phyloP scores from a whole-genome alignment of 1,140 invertebrate species.

The Trichonephila clavipes region DNA sequence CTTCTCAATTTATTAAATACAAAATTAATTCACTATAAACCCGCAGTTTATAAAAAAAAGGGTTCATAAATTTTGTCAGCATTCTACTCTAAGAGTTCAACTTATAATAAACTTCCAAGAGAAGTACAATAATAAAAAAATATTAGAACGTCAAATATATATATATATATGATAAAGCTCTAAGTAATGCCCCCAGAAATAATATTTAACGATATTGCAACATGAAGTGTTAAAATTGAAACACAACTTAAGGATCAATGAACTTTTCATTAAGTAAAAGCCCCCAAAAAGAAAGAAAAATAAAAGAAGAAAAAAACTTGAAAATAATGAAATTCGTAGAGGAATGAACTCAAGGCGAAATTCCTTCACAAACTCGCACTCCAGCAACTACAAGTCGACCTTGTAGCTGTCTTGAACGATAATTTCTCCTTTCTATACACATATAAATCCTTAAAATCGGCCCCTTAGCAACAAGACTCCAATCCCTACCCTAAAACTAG shows the following conservation, averaged over 20 bases:
- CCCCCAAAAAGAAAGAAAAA: not conserved
- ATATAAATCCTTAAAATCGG: not conserved
- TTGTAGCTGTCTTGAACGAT: not conserved
- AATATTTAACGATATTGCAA: not conserved
- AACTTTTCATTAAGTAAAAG: slow-evolving; percentile 19
- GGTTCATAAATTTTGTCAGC: too few species aligned
- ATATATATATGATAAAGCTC: not conserved
- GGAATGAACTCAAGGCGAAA: slow-evolving; percentile 4
- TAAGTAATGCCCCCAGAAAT: not conserved
- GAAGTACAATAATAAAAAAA: not conserved
- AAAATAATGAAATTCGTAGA: slow-evolving; percentile 21
- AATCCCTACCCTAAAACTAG: not conserved
- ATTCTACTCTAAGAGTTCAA: not conserved
- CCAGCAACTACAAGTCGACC: not conserved
- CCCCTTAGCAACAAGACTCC: slow-evolving; percentile 34
- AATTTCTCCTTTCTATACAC: not conserved
- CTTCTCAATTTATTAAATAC: too few species aligned
- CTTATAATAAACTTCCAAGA: not conserved
- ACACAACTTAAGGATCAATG: slow-evolving; percentile 4
- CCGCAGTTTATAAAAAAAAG: too few species aligned
- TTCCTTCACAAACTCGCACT: not conserved
- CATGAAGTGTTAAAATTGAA: not conserved
- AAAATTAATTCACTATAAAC: too few species aligned
- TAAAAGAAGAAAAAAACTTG: not conserved
- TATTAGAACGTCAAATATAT: not conserved